phyloP scores from a whole-genome alignment of 1,140 invertebrate species.

The Drosophila ogumai region DNA sequence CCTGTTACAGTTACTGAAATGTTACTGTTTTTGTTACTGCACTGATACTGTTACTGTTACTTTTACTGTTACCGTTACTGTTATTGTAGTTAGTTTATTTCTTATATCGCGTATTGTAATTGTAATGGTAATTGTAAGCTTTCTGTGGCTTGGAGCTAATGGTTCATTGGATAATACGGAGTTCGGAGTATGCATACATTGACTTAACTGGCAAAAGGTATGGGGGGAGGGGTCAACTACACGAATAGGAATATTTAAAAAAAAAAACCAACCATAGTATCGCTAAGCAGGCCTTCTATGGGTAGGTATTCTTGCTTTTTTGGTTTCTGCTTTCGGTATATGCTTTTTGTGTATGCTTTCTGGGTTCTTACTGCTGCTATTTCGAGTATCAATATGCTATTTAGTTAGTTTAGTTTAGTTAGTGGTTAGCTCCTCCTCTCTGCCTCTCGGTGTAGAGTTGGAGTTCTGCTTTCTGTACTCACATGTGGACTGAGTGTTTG shows the following conservation, averaged over 20 bases:
- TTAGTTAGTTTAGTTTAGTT: slow-evolving; percentile 47
- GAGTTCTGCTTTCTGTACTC: slow-evolving; percentile 35
- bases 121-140: slow-evolving; percentile 70
- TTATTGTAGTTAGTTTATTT: slow-evolving; percentile 50
- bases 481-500: slow-evolving; percentile 24
- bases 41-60: not conserved
- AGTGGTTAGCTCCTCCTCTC: slow-evolving; percentile 9
- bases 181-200: slow-evolving; percentile 50
- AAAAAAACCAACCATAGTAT: slow-evolving; percentile 25
- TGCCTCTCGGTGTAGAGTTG: not conserved
- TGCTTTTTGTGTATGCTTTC: slow-evolving; percentile 15
- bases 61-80: not conserved
- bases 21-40: slow-evolving; percentile 2
- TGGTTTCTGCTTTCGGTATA: slow-evolving; percentile 30
- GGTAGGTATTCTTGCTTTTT: slow-evolving; percentile 22
- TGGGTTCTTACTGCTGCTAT: slow-evolving; percentile 45
- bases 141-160: slow-evolving; percentile 80
- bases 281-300: slow-evolving; percentile 34
- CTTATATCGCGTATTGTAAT: slow-evolving; percentile 55
- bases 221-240: slow-evolving; percentile 6
- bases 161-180: slow-evolving; percentile 72
- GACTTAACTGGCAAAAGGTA: slow-evolving; percentile 40
- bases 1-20: not conserved
- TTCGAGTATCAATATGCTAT: slow-evolving; percentile 54
- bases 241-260: slow-evolving; percentile 17